Percentiles rank a stretch among this genome's conserved stretches.
phyloP scores from a whole-genome alignment of 2,113 vertebrate species.

The Ammodramus savannarum region DNA sequence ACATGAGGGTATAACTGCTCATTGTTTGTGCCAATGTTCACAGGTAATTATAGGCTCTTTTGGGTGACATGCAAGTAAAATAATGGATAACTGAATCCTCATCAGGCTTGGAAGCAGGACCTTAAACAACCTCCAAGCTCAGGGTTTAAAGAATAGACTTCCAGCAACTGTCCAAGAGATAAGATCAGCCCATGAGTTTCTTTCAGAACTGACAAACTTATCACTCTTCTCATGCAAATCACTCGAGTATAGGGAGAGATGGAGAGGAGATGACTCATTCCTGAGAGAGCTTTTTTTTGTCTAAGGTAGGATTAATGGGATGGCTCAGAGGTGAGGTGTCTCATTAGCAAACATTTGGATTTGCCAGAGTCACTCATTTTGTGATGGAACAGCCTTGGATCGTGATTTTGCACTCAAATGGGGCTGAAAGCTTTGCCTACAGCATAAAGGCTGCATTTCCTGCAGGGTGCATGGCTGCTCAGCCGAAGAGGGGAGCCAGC shows the following conservation, averaged over 20 bases:
- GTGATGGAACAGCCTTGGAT: background rate
- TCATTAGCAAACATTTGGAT: background rate
- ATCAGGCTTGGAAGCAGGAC: background rate
- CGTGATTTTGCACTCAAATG: background rate
- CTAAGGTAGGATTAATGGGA: background rate
- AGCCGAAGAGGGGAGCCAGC: background rate
- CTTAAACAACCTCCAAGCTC: background rate
- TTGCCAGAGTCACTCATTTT: background rate
- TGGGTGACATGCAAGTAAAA: background rate
- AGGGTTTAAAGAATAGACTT: constrained; percentile 15
- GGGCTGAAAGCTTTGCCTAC: background rate
- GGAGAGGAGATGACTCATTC: background rate
- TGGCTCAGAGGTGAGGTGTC: background rate
- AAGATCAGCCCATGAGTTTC: constrained; percentile 21
- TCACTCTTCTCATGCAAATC: constrained; percentile 24
- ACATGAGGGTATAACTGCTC: background rate
- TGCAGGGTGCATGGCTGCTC: background rate
- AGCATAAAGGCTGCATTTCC: background rate
- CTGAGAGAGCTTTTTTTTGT: background rate
- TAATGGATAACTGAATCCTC: background rate
- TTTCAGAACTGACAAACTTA: background rate
- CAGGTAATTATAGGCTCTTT: background rate
- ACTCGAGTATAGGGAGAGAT: background rate
- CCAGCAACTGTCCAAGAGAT: constrained; percentile 29
- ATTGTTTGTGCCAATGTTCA: background rate